These are phyloP conservation scores for Drosophila bipectinata DNA, from an alignment of 1,140 invertebrate genomes.

Conservation along the genomic window DNA sequence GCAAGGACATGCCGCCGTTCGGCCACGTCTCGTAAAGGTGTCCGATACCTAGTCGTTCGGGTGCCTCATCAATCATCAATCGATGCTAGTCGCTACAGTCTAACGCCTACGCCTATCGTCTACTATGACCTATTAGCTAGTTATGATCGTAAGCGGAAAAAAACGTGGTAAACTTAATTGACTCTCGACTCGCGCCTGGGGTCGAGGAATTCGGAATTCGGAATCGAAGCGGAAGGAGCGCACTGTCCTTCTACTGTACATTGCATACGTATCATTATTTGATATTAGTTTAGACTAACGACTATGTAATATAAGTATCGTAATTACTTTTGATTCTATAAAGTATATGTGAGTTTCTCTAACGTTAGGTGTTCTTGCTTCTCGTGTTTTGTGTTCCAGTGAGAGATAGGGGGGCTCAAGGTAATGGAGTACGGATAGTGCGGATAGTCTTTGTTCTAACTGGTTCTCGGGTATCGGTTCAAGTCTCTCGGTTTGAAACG, in stretches of 20 bases:
- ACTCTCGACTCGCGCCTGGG: slow-evolving; percentile 26
- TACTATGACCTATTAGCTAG: slow-evolving; percentile 3
- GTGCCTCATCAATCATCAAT: slow-evolving; percentile 9
- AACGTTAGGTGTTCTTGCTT: slow-evolving; percentile 13
- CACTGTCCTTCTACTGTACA: slow-evolving; percentile 18
- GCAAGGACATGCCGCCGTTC: slow-evolving; percentile 6
- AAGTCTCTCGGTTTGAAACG: slow-evolving; percentile 45
- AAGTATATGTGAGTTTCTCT: slow-evolving; percentile 1
- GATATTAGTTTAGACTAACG: slow-evolving; percentile 12
- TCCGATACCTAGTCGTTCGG: slow-evolving; percentile 33
- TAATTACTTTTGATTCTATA: slow-evolving; percentile 16
- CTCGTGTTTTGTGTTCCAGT: slow-evolving; percentile 13
- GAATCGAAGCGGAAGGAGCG: slow-evolving; percentile 16
- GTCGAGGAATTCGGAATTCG: slow-evolving; percentile 17
- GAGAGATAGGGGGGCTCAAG: neutral
- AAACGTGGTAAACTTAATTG: slow-evolving; percentile 46
- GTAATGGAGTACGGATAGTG: neutral
- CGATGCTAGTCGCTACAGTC: slow-evolving; percentile 11
- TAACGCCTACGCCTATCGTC: neutral
- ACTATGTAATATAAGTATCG: slow-evolving; percentile 14
- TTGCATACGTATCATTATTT: slow-evolving; percentile 2
- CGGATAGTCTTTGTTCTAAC: slow-evolving; percentile 31
- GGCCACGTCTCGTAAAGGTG: slow-evolving; percentile 19
- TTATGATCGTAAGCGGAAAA: slow-evolving; percentile 5
- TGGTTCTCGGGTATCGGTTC: slow-evolving; percentile 4